phyloP scores from a whole-genome alignment of 2,888 invertebrate genomes.

The Trachelus iudaicus region DNA sequence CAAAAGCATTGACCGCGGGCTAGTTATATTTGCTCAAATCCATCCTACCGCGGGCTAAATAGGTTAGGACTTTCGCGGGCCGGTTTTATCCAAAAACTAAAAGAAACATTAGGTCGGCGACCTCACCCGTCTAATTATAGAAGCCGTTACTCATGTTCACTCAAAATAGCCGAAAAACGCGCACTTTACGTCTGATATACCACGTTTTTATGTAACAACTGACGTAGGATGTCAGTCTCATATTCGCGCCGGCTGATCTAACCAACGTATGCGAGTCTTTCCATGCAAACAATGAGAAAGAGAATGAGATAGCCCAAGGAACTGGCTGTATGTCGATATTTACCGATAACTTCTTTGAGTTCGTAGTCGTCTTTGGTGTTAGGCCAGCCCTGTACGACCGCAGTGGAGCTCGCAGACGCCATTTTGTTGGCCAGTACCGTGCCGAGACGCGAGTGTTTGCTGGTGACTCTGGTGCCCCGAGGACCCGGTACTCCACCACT shows the following conservation, averaged over 20 bases:
- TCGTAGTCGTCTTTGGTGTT: conserved; percentile 94
- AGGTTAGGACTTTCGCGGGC: conserved; percentile 34
- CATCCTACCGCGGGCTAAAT: conserved; percentile 12
- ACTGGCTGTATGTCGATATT: conserved; percentile 58
- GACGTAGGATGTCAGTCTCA: conserved; percentile 20
- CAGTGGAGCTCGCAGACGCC: conserved; percentile 69
- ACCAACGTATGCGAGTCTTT: conserved; percentile 4
- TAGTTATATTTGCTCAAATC: conserved; percentile 10
- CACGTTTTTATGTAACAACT: conserved; percentile 35
- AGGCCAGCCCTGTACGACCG: conserved; percentile 76
- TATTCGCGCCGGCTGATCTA: conserved; percentile 17
- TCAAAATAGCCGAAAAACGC: conserved; percentile 11
- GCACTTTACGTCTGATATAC: conserved; percentile 6
- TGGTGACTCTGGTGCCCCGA: conserved; percentile 58
- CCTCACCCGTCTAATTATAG: conserved; percentile 10
- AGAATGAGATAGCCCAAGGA: background rate
- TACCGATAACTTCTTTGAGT: conserved; percentile 92
- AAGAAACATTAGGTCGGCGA: conserved; percentile 17
- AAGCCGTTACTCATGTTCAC: conserved; percentile 10
- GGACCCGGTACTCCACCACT: conserved; percentile 26
- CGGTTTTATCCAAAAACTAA: conserved; percentile 32
- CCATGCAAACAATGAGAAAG: background rate
- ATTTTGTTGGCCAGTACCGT: conserved; percentile 73
- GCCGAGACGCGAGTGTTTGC: conserved; percentile 68
- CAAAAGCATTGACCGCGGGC: conserved; percentile 17